phyloP scores from a whole-genome alignment of 2,113 vertebrate genomes.

The Muscicapa adusta region DNA sequence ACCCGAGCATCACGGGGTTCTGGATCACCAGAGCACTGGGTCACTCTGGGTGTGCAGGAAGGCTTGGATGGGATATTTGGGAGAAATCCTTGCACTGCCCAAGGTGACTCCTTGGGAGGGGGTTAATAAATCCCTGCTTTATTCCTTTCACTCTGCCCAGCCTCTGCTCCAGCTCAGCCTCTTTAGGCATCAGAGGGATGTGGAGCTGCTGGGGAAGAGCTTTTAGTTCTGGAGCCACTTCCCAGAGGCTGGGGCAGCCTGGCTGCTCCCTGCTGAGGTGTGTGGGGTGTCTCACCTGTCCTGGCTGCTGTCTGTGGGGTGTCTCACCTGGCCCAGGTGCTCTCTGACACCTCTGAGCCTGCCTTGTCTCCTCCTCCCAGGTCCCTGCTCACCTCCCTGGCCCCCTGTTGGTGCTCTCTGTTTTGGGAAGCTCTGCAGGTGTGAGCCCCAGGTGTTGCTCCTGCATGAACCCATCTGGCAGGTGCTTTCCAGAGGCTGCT shows the following conservation, averaged over 20 bases:
- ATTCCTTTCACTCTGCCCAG: too few species aligned
- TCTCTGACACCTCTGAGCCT: fast-evolving
- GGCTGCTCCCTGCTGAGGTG: neutral
- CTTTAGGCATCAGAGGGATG: neutral
- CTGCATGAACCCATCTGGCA: too few species aligned
- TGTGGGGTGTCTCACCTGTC: too few species aligned
- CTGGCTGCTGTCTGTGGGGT: too few species aligned
- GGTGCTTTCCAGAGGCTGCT: neutral
- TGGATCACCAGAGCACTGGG: too few species aligned
- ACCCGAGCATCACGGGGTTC: too few species aligned
- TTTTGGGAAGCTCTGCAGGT: neutral
- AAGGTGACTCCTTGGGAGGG: too few species aligned
- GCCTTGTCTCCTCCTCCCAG: neutral
- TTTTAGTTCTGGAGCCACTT: neutral
- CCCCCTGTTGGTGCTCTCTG: fast-evolving
- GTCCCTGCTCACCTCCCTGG: fast-evolving
- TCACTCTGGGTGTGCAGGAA: too few species aligned
- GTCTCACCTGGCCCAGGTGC: neutral
- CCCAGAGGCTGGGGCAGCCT: neutral
- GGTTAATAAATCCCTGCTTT: too few species aligned
- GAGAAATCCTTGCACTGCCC: too few species aligned
- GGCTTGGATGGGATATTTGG: too few species aligned
- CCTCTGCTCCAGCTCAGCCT: too few species aligned
- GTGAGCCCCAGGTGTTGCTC: neutral
- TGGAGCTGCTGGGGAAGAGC: neutral